These are phyloP conservation scores for Stramonita haemastoma DNA, from an alignment of 2,888 invertebrate species.

Conservation along the genomic window DNA sequence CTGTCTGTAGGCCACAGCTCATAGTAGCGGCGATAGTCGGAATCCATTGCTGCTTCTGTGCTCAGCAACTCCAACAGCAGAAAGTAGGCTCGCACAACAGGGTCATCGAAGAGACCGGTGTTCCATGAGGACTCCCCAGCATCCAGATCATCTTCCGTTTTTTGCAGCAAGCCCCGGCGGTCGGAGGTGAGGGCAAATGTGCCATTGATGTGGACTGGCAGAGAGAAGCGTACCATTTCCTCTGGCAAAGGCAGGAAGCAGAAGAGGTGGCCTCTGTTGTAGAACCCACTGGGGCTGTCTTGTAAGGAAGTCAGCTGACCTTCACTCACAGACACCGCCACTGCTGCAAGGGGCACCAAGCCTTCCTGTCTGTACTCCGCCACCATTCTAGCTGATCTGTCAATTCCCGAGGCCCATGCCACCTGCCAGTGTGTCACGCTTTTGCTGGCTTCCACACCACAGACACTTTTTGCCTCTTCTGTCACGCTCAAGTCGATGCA, in stretches of 20 bases:
- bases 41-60: not conserved
- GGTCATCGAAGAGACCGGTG: conserved; percentile 55
- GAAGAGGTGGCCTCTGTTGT: conserved; percentile 55
- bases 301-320: not conserved
- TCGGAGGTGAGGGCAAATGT: conserved; percentile 70
- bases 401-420: conserved; percentile 30
- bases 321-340: conserved; percentile 46
- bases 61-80: conserved; percentile 53
- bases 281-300: conserved; percentile 52
- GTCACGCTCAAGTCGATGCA: not conserved
- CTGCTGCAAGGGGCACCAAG: conserved; percentile 38
- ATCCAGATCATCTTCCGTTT: conserved; percentile 65
- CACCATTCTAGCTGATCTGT: not conserved
- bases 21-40: conserved; percentile 28
- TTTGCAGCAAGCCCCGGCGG: conserved; percentile 59
- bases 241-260: conserved; percentile 66
- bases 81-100: conserved; percentile 55
- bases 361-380: not conserved
- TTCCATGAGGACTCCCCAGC: conserved; percentile 59
- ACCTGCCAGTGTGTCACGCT: conserved; percentile 19
- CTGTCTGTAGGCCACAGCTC: conserved; percentile 28
- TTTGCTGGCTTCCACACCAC: not conserved
- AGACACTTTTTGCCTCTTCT: conserved; percentile 8
- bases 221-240: conserved; percentile 47
- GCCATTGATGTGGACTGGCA: conserved; percentile 72